phyloP scores from a whole-genome alignment of 1,140 invertebrate genomes.

The Holcopasites calliopsidis region DNA sequence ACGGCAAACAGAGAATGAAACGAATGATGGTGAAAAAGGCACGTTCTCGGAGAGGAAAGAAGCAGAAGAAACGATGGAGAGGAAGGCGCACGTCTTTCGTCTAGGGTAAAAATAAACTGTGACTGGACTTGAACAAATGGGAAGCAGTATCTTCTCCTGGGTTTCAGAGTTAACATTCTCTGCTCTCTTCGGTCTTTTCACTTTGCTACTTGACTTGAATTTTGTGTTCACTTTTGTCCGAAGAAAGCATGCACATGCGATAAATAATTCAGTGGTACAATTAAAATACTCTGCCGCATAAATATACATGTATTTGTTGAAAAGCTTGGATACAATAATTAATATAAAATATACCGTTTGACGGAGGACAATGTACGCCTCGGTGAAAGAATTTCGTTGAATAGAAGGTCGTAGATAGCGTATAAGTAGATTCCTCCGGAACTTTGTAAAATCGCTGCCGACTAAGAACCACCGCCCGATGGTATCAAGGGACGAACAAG shows the following conservation, averaged over 20 bases:
- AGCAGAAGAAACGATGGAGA: conserved; percentile 44
- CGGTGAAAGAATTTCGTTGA: neutral
- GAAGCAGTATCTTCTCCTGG: conserved; percentile 24
- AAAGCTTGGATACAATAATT: too few species aligned
- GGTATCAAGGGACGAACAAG: neutral
- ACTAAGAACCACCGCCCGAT: neutral
- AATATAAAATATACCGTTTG: neutral
- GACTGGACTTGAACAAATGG: conserved; percentile 58
- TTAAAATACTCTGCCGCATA: too few species aligned
- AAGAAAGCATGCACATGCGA: too few species aligned
- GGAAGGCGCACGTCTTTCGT: conserved; percentile 35
- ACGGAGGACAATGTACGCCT: neutral
- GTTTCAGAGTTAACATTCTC: neutral
- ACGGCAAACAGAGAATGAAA: neutral
- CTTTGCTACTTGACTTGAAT: neutral
- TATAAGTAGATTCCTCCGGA: too few species aligned
- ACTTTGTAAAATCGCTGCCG: neutral
- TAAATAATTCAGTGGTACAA: too few species aligned
- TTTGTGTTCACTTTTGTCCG: too few species aligned
- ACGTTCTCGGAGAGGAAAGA: neutral
- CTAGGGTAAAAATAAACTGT: conserved; percentile 67
- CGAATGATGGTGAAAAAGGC: neutral
- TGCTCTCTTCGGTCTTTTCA: neutral
- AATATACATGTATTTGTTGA: too few species aligned
- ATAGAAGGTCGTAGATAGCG: neutral